Base-by-base conservation (phyloP, 2,797 vertebrate species). In the Myotis planiceps region DNA sequence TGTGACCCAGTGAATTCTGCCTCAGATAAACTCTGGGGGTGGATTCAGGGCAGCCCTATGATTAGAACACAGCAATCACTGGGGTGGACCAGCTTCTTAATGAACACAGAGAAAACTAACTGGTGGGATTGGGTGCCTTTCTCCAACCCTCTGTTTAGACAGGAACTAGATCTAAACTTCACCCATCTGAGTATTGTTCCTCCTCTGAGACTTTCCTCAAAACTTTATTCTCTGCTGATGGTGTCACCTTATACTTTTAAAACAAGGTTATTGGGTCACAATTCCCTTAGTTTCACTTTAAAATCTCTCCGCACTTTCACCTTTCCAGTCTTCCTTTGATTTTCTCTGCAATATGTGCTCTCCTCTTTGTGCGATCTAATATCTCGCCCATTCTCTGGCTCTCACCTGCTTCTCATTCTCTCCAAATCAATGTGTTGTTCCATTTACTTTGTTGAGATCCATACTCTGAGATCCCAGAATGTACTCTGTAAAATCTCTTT, bases 381-480 rank as follows among this genome's bases (percentile, higher is more conserved):
- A 45, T 21, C 45, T 63, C 14, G 3, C 23, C 72, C 4, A 2
- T 47, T 94, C 25, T 95, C 34, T 76, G 23, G 9, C 21, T 88
- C 34, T 9, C 63, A 49, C 37, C 16, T 85, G 47, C 16, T 72
- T 88, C 94, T 71, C 34, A 7, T 84, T 94, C 58, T 75, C 94
- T 25, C 15, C 79, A 58, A 3, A 95, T 97, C 93, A 97, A 95
- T 95, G 65, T 58, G 83, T 85, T 97, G 65, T 83, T 97, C 86
- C 93, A 93, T 87, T 94, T 96, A 45, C 78, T 83, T 88, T 94
- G 15, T 74, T 37, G 16, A 82, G 65, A 96, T 96, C 86, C 93
- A 96, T 97, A 95, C 60, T 97, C 94, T 92, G 65, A 90, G 86
- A 96, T 76, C 53, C 51, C 49, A 96, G 74, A 15, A 78, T 82